Evolutionary conservation across 1,140 invertebrate species (phyloP), one percentile per base, ranked within the genome.

Genomic region (Nasonia longicornis): DNA sequence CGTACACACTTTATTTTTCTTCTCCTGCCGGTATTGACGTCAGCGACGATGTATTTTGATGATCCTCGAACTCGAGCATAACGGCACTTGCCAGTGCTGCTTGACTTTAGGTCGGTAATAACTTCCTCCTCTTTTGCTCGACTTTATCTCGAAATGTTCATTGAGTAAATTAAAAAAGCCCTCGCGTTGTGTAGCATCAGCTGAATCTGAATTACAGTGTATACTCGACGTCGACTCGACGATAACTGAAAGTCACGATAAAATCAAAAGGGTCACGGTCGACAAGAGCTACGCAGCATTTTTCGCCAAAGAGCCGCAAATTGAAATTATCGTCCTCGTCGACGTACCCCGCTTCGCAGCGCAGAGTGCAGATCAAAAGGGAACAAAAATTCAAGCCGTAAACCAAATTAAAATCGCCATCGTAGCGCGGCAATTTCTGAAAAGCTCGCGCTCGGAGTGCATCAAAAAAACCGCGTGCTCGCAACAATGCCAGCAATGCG

Each of bases 381-480:
- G 52, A 7, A n/a, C n/a, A n/a, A n/a, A 14, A 58, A 58, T 20
- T 58, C 16, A n/a, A 14, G 16, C 52, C 67, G 48, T 52, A 48
- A 69, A 71, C 42, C 42, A 35, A 71, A 52, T 12, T 20, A 26
- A 48, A 77, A 77, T 77, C 42, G 66, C 42, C 64, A 0, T 67
- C 64, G 2, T 67, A 26, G 52, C 20, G 20, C 20, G 52, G 52
- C 20, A 58, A 58, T 58, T 58, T 58, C 26, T 69, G 76, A 77
- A 69, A 77, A 77, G 42, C 52, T 26, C 22, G 38, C 71, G 26
- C 26, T 26, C 26, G 8, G 16, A 35, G 35, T 66, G 78, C 78
- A n/a, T 73, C 31, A 79, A 48, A 52, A 72, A 79, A 29, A 22
- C 63, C 76, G 66, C 63, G 20, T 12, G 38, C 14, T 1, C 12